These are phyloP conservation scores for Sparus aurata DNA, from an alignment of 2,797 vertebrate genomes.

Conservation along the genomic window DNA sequence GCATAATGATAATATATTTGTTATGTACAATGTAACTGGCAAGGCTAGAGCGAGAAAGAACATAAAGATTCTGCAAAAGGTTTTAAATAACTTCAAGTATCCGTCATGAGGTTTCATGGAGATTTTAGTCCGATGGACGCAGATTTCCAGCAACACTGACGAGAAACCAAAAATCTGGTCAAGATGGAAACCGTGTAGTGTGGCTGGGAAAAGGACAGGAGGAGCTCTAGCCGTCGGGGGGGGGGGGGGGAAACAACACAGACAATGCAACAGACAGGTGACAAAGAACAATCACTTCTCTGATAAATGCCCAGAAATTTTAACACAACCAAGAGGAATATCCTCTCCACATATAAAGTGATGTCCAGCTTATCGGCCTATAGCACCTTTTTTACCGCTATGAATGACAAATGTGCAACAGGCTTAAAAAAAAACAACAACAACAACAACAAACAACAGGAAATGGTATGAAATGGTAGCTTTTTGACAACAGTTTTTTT, in stretches of 20 bases:
- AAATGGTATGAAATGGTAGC: constrained; percentile 34
- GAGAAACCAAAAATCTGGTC: constrained; percentile 46
- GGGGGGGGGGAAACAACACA: constrained; percentile 33
- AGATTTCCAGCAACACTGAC: constrained; percentile 59
- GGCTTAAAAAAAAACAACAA: constrained; percentile 42
- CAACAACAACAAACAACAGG: constrained; percentile 37
- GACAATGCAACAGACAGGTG: constrained; percentile 55
- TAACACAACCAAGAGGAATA: constrained; percentile 47
- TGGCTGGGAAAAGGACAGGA: constrained; percentile 49
- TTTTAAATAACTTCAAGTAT: constrained; percentile 85
- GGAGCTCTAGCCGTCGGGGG: constrained; percentile 48
- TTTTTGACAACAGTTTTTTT: constrained; percentile 27
- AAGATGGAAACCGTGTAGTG: constrained; percentile 62
- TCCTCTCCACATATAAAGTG: constrained; percentile 68
- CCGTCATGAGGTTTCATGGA: constrained; percentile 79
- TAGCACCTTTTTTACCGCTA: constrained; percentile 64
- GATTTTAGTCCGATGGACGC: constrained; percentile 67
- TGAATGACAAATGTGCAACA: constrained; percentile 70
- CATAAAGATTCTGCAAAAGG: constrained; percentile 69
- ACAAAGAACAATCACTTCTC: constrained; percentile 65
- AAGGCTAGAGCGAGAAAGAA: constrained; percentile 73
- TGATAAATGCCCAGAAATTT: constrained; percentile 68
- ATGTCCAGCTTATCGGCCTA: constrained; percentile 73
- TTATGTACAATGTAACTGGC: constrained; percentile 83
- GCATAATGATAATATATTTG: constrained; percentile 78